Evolutionary conservation across 1,140 invertebrate genomes (phyloP).

Genomic region (Drosophila nebulosa): DNA sequence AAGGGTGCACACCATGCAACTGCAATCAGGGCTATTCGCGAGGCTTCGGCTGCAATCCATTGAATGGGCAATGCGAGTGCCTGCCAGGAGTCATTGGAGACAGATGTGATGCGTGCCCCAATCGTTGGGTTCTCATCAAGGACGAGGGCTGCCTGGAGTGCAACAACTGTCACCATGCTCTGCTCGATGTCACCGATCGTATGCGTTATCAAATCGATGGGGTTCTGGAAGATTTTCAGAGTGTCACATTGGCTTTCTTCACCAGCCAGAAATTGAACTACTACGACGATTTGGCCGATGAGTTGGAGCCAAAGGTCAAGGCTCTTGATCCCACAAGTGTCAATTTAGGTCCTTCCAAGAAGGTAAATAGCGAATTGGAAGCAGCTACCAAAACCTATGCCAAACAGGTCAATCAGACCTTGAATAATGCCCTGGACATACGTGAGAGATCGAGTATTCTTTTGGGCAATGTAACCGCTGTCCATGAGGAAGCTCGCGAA

Average conservation of each 20-base stretch:
- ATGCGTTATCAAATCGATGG: conserved; percentile 85
- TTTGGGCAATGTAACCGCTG: conserved; percentile 82
- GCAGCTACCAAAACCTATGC: conserved; percentile 83
- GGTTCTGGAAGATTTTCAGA: conserved; percentile 87
- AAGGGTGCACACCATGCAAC: conserved; percentile 93
- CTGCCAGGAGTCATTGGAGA: conserved; percentile 96
- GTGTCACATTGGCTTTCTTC: conserved; percentile 86
- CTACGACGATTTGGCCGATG: conserved; percentile 86
- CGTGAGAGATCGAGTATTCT: conserved; percentile 82
- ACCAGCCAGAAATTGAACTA: conserved; percentile 88
- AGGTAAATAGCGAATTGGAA: conserved; percentile 84
- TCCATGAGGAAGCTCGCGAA: conserved; percentile 82
- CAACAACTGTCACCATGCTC: conserved; percentile 92
- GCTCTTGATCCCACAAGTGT: conserved; percentile 85
- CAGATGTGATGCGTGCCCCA: conserved; percentile 94
- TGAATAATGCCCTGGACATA: conserved; percentile 82
- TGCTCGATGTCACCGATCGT: conserved; percentile 93
- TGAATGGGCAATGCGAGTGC: conserved; percentile 96
- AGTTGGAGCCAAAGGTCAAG: conserved; percentile 85
- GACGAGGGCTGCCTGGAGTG: conserved; percentile 89
- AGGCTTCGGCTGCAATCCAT: conserved; percentile 92
- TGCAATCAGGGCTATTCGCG: conserved; percentile 94
- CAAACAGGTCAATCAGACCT: conserved; percentile 83
- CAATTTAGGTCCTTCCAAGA: conserved; percentile 84
- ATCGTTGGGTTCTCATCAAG: conserved; percentile 88